Evolutionary conservation across 2,797 vertebrate species (phyloP).

Genomic region (Scarus forsteni): DNA sequence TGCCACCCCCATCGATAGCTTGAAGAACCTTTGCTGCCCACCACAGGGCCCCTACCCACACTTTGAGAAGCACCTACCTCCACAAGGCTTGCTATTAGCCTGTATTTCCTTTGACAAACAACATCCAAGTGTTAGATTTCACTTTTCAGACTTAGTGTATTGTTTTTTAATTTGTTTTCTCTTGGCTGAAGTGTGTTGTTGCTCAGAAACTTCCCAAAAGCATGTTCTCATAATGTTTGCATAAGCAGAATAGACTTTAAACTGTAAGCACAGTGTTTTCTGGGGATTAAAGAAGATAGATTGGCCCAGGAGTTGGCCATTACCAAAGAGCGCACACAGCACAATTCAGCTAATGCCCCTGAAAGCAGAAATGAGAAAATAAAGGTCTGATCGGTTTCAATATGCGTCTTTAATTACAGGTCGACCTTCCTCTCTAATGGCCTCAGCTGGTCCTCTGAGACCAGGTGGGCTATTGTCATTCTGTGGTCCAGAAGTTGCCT

Average conservation of each 20-base stretch:
- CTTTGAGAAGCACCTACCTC: no score
- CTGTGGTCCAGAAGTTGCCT: conserved; percentile 18
- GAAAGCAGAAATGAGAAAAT: conserved; percentile 45
- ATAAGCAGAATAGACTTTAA: conserved; percentile 45
- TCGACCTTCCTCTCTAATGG: background rate
- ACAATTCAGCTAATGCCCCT: conserved; percentile 62
- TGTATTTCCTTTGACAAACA: no score
- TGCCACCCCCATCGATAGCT: no score
- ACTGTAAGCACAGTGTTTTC: conserved; percentile 59
- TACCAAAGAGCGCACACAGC: conserved; percentile 74
- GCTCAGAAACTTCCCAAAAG: conserved; percentile 38
- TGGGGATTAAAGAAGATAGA: conserved; percentile 76
- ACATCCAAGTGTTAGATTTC: no score
- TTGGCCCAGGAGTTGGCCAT: conserved; percentile 63
- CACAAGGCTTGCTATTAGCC: no score
- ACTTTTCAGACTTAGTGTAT: no score
- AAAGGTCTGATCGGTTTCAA: conserved; percentile 46
- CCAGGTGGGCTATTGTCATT: conserved; percentile 7
- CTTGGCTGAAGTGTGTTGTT: background rate
- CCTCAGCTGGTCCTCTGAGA: conserved; percentile 2
- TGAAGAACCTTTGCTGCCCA: no score
- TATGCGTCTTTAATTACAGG: conserved; percentile 57
- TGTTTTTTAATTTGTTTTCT: background rate
- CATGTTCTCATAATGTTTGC: conserved; percentile 50
- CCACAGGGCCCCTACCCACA: no score